Evolutionary conservation across 2,113 vertebrate species (phyloP), one percentile per base, ranked within the genome.

Genomic region (Sylvilagus bachmani): DNA sequence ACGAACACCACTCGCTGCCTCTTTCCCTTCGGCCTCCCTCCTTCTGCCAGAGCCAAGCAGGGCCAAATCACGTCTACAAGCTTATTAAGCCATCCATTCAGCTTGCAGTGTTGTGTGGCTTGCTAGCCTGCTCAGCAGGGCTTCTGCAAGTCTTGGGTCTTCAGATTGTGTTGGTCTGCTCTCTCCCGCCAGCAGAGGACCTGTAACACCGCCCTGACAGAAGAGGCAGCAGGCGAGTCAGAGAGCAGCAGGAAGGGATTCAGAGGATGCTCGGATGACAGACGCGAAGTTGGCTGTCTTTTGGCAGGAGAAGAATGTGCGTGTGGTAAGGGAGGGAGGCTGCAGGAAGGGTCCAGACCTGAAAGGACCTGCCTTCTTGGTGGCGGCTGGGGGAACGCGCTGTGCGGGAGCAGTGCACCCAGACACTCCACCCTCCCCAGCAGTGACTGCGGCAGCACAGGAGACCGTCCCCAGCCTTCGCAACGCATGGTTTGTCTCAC

Each of bases 271-370:
- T 89, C 38, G 29, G 67, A 70, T 2, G 87, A n/a, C 75, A 94
- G 79, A 92, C 53, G 92, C 0, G 25, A 96, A 97, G 86, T 93
- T 90, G 70, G 90, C 31, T n/a, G 91, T 92, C 95, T 91, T 70
- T 83, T 71, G 36, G 69, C 70, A 83, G 96, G 36, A 0, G 3
- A 81, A 0, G 22, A 53, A 78, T 58, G 53, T 29, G 64, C 5
- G 3, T 36, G 17, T 36, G 33, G 38, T 53, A 61, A 73, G 81
- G 93, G n/a, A 6, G 0, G 16, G 49, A 86, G 29, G 22, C 64
- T 29, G 44, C 62, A 33, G 85, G 36, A 77, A 89, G 67, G 38
- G 73, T n/a, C 36, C 16, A 79, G 85, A 80, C 67, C 71, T 21
- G 33, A 62, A 70, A 69, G 2, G 21, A 90, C 83, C 9, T 33